phyloP scores from a whole-genome alignment of 2,888 invertebrate species.

The Physocephala rufipes region DNA sequence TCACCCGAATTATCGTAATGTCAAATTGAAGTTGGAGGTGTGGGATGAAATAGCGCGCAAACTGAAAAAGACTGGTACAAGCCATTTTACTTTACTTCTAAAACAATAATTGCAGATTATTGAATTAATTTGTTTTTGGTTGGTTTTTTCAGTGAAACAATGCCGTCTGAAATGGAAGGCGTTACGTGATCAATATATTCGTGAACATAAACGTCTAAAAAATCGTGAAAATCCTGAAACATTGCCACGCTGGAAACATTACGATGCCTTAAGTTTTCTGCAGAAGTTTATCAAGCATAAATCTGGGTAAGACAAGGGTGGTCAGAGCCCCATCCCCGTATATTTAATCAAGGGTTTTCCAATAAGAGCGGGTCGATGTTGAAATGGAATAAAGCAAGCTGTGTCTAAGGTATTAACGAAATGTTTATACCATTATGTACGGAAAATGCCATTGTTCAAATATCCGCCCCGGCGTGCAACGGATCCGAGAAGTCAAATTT shows the following conservation, averaged over 20 bases:
- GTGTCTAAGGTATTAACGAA: no score
- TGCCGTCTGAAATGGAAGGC: slow-evolving; percentile 64
- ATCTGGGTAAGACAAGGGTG: slow-evolving; percentile 50
- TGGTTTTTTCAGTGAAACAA: slow-evolving; percentile 53
- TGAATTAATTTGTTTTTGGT: no score
- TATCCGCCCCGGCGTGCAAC: no score
- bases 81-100: not conserved
- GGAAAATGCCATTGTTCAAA: no score
- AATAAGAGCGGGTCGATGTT: no score
- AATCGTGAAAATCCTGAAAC: slow-evolving; percentile 51
- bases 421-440: no score
- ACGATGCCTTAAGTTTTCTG: slow-evolving; percentile 58
- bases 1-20: slow-evolving; percentile 60
- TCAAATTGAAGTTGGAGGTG: slow-evolving; percentile 56
- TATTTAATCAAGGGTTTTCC: no score
- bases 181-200: slow-evolving; percentile 60
- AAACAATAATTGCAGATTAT: not conserved
- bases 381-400: no score
- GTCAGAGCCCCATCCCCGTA: no score
- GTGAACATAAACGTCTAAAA: slow-evolving; percentile 61
- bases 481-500: no score
- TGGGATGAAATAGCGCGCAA: slow-evolving; percentile 63
- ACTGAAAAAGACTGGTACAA: slow-evolving; percentile 60
- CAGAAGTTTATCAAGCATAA: slow-evolving; percentile 60
- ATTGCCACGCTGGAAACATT: slow-evolving; percentile 61